Base-by-base conservation (phyloP, 2,888 invertebrate genomes). In the Abrostola tripartita region DNA sequence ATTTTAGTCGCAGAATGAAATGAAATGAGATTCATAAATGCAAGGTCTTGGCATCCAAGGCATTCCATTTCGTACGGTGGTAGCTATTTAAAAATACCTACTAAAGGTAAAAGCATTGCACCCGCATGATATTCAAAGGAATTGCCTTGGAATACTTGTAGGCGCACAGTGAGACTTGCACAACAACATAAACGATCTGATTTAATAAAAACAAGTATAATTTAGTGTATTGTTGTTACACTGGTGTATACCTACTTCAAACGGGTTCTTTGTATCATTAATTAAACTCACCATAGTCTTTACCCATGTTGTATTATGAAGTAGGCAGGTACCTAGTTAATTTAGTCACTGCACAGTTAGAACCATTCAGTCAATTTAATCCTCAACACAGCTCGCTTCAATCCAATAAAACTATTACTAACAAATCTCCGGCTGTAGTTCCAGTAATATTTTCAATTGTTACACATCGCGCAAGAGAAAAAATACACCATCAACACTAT, bases 201-300 rank as follows among this genome's bases (percentile, higher is more conserved):
- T 52, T 40, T 10, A 11, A 6, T 47, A 36, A 47, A 47, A 47
- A 24, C 44, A 47, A 47, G 44, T 47, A 14, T 24, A 11, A 11
- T 11, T 44, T 44, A 12, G 9, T 9, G 14, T 44, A 24, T 5
- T 24, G 14, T 4, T 24, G 14, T 47, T 9, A 47, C 44, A 47
- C 24, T 47, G 44, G 24, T 24, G 10, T 4, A 47, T 24, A 47
- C n/a, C n/a, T n/a, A n/a, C 24, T 47, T 7, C 0, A 52, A 68
- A 51, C 8, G 47, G 8, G 6, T 49, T n/a, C 4, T 54, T 6
- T 47, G 40, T 14, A 44, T 61, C 14, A 68, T 47, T 6, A 54
- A 24, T 9, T 47, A 5, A 9, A 85, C 89, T 85, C 78, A 92
- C 92, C 92, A 70, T 89, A 91, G 78, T 90, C 89, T 82, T 92